Evolutionary conservation across 2,797 vertebrate species (phyloP).

Genomic region (Leucoraja ocellata): DNA sequence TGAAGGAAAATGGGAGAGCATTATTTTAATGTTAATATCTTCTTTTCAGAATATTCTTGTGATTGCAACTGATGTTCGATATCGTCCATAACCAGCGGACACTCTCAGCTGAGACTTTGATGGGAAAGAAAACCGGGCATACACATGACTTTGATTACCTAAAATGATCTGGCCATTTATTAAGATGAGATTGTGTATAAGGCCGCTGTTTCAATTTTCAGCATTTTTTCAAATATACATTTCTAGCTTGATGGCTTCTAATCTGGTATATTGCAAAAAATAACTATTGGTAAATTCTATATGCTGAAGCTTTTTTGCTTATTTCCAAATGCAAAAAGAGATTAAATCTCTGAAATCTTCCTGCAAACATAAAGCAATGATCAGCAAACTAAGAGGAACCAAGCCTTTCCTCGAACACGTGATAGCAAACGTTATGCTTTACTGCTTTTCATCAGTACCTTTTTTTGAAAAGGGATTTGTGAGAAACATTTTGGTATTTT

Average conservation of each 20-base stretch:
- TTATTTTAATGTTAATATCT: not conserved
- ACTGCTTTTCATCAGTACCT: not conserved
- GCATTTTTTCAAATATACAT: not conserved
- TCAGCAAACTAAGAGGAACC: not conserved
- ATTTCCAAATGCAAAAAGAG: not conserved
- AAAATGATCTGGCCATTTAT: not conserved
- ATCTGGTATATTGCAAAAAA: not conserved
- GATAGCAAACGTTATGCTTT: not conserved
- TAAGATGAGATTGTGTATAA: not conserved
- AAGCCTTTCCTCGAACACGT: not conserved
- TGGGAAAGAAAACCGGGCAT: not conserved
- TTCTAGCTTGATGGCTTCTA: not conserved
- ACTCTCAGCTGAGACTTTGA: not conserved
- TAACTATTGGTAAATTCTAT: no score
- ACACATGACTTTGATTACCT: not conserved
- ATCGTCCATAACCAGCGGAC: not conserved
- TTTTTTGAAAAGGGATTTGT: not conserved
- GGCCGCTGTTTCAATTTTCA: not conserved
- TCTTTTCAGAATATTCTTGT: constrained; percentile 15
- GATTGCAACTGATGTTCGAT: not conserved
- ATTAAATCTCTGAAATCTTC: not conserved
- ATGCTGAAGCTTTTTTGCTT: no score
- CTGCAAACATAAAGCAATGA: not conserved
- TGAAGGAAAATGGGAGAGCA: not conserved
- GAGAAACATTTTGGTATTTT: not conserved